These are phyloP conservation scores for Lonchura striata DNA, from an alignment of 2,113 vertebrate species.

Conservation along the genomic window DNA sequence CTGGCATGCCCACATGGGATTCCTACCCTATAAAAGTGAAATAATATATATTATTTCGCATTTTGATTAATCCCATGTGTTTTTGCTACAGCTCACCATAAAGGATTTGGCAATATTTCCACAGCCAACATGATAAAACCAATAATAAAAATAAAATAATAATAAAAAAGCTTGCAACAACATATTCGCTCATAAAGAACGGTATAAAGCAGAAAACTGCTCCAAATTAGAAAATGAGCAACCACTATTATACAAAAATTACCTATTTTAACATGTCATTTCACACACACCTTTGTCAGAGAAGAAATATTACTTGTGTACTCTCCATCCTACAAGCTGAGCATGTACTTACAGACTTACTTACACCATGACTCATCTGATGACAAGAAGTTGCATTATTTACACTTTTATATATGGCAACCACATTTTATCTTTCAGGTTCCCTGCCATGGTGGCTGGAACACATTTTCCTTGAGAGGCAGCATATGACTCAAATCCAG, in stretches of 20 bases:
- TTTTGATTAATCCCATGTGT: neutral
- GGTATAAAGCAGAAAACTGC: neutral
- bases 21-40: neutral
- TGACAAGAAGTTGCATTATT: neutral
- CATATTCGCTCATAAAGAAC: neutral
- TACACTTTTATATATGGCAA: neutral
- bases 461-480: neutral
- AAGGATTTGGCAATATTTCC: neutral
- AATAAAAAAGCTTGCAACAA: neutral
- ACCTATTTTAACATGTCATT: neutral
- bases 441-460: neutral
- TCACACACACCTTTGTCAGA: neutral
- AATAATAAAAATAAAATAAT: neutral
- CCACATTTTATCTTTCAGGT: neutral
- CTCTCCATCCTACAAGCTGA: neutral
- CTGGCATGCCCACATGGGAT: neutral
- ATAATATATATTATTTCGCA: neutral
- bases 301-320: neutral
- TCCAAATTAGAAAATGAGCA: neutral
- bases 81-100: neutral
- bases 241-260: neutral
- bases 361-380: neutral
- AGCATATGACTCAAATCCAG: neutral
- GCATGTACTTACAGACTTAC: neutral
- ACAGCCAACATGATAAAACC: neutral